These are phyloP conservation scores for Gryllus bimaculatus DNA, from an alignment of 1,140 invertebrate genomes.

Conservation along the genomic window DNA sequence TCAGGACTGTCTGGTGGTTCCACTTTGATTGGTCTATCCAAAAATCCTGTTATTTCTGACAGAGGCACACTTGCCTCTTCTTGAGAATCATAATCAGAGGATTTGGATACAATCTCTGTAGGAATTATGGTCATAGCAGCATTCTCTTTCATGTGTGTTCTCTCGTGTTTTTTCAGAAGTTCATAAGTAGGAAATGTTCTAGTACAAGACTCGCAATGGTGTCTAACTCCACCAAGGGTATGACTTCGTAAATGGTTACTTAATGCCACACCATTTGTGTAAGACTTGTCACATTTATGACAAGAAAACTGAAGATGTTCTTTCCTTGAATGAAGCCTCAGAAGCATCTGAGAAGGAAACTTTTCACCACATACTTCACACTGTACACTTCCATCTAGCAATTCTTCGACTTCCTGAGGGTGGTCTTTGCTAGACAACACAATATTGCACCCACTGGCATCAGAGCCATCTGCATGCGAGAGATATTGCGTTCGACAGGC, in stretches of 20 bases:
- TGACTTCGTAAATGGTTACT: constrained; percentile 18
- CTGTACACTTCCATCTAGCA: background rate
- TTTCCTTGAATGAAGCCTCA: background rate
- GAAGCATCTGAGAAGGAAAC: background rate
- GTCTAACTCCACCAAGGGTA: constrained; percentile 7
- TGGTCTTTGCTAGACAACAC: background rate
- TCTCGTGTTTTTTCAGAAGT: constrained; percentile 2
- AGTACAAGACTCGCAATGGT: background rate
- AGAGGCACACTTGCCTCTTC: background rate
- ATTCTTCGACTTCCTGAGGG: background rate
- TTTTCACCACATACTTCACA: background rate
- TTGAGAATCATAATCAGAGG: background rate
- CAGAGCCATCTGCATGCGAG: background rate
- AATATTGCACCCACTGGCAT: background rate
- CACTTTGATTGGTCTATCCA: background rate
- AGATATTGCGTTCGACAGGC: background rate
- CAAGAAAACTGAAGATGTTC: constrained; percentile 7
- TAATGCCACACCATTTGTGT: constrained; percentile 10
- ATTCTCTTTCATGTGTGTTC: background rate
- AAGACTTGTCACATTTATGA: constrained; percentile 15
- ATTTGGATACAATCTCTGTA: background rate
- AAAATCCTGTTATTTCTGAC: background rate
- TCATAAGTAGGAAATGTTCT: background rate
- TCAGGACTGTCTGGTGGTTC: background rate
- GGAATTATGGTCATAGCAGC: background rate